These are phyloP conservation scores for Colletes collaris DNA, from an alignment of 2,888 invertebrate species.

Conservation along the genomic window DNA sequence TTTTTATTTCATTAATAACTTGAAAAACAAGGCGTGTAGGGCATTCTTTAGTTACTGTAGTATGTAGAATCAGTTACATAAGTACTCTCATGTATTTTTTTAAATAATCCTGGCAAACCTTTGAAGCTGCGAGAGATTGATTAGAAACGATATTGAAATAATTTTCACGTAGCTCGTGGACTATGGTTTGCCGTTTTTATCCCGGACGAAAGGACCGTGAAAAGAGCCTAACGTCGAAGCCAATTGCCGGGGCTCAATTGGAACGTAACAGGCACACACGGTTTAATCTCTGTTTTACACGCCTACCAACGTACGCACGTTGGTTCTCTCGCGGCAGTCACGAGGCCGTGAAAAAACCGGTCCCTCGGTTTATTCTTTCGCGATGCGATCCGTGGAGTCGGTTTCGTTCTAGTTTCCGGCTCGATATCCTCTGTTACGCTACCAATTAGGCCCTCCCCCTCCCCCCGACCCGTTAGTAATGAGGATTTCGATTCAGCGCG, in stretches of 20 bases:
- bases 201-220: neutral
- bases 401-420: constrained; percentile 51
- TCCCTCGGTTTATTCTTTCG: constrained; percentile 29
- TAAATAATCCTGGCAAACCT: too few species aligned
- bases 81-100: too few species aligned
- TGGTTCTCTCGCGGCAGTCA: constrained; percentile 6
- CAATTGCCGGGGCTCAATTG: constrained; percentile 43
- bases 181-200: too few species aligned
- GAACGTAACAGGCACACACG: constrained; percentile 34
- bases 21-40: too few species aligned
- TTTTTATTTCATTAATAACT: too few species aligned
- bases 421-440: constrained; percentile 31
- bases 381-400: constrained; percentile 15
- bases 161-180: too few species aligned
- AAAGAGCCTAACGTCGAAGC: constrained; percentile 20
- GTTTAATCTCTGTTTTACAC: constrained; percentile 48
- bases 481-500: constrained; percentile 16
- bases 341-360: constrained; percentile 44
- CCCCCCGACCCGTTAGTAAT: neutral
- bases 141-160: too few species aligned
- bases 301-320: constrained; percentile 15
- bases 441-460: constrained; percentile 31
- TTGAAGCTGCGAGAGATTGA: too few species aligned
- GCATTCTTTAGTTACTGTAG: too few species aligned
- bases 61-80: too few species aligned